Percentiles rank a stretch among this genome's conserved stretches.
Conservation (phyloP, 2,888 invertebrate species). For the Timema cristinae region DNA sequence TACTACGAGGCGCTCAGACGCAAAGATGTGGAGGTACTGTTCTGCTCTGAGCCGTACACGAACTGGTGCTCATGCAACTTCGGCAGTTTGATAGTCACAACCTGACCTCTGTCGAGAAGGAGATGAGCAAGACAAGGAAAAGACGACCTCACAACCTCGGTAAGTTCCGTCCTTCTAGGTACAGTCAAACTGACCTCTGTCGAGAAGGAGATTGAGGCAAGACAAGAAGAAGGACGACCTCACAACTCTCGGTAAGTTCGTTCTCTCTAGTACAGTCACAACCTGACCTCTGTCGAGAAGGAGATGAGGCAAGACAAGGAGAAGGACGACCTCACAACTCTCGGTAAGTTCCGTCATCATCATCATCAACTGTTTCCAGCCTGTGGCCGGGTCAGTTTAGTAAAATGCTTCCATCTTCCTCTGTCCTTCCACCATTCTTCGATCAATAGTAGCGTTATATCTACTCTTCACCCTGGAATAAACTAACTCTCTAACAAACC, state of each 20-base stretch:
- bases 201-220: conserved; percentile 88
- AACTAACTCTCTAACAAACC: no score
- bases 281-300: conserved; percentile 86
- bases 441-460: no score
- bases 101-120: conserved; percentile 89
- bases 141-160: conserved; percentile 53
- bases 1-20: conserved; percentile 91
- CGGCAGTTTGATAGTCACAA: conserved; percentile 67
- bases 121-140: conserved; percentile 70
- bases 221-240: conserved; percentile 57
- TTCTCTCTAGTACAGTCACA: conserved; percentile 58
- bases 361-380: no score
- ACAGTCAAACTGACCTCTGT: conserved; percentile 79
- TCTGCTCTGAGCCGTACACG: conserved; percentile 96
- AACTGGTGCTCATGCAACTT: conserved; percentile 86
- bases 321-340: conserved; percentile 48
- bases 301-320: conserved; percentile 77
- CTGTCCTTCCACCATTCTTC: no score
- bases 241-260: conserved; percentile 37
- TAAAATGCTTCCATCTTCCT: no score
- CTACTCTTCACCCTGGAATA: no score
- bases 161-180: no score
- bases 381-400: no score
- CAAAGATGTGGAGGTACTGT: conserved; percentile 84
- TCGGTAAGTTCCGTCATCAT: no score